phyloP scores from a whole-genome alignment of 2,888 invertebrate species.

The Itoplectis maculator region DNA sequence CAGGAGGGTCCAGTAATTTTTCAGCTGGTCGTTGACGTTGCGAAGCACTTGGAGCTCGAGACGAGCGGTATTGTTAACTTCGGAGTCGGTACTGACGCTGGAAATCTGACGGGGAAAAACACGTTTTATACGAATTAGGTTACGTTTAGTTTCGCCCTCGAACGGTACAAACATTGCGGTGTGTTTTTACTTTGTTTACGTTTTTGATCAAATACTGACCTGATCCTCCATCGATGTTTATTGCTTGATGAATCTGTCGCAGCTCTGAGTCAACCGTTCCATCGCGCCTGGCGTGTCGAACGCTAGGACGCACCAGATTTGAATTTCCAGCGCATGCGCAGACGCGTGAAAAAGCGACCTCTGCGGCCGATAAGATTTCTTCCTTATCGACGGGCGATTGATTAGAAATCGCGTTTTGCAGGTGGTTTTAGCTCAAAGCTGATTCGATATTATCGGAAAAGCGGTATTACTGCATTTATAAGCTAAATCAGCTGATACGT shows the following conservation, averaged over 20 bases:
- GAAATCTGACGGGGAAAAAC: constrained; percentile 33
- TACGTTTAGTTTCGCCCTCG: neutral
- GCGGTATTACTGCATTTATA: neutral
- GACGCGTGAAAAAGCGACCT: neutral
- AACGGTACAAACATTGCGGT: neutral
- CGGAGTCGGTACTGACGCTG: constrained; percentile 41
- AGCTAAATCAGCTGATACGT: too few species aligned
- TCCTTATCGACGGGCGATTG: neutral
- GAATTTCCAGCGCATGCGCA: constrained; percentile 43
- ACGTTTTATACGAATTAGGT: neutral
- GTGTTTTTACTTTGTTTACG: neutral
- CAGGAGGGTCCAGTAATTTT: constrained; percentile 70
- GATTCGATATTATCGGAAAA: neutral
- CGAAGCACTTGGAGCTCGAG: too few species aligned
- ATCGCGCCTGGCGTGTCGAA: neutral
- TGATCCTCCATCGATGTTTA: constrained; percentile 44
- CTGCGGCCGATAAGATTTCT: neutral
- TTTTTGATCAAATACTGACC: constrained; percentile 34
- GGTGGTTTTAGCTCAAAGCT: neutral
- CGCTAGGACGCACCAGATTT: constrained; percentile 23
- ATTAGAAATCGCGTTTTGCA: neutral
- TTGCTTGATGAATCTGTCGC: neutral
- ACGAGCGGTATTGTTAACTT: constrained; percentile 24
- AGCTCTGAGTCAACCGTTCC: neutral
- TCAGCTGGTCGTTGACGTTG: constrained; percentile 61